phyloP scores from a whole-genome alignment of 2,888 invertebrate species.

The Nemotelus pantherinus region DNA sequence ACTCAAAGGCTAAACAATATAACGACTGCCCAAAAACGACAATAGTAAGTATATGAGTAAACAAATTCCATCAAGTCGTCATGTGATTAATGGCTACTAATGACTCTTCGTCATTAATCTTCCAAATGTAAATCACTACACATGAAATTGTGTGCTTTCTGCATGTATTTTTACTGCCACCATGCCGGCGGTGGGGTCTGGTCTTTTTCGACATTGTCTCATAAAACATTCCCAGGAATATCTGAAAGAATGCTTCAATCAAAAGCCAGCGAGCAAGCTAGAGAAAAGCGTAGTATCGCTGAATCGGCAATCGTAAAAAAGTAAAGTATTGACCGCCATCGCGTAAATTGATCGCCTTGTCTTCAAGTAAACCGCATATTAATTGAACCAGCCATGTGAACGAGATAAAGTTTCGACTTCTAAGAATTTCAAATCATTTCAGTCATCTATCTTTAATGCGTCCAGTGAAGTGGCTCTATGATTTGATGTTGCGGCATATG shows the following conservation, averaged over 20 bases:
- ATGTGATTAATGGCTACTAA: slow-evolving; percentile 47
- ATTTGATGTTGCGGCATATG: too few relatives aligned
- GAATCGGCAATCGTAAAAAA: not conserved
- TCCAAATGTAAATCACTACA: slow-evolving; percentile 42
- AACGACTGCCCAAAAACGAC: not conserved
- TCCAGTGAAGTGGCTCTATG: not conserved
- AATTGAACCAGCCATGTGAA: slow-evolving; percentile 37
- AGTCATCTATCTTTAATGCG: not conserved
- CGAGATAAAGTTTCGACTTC: slow-evolving; percentile 32
- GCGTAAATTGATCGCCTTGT: slow-evolving; percentile 42
- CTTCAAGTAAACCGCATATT: slow-evolving; percentile 42
- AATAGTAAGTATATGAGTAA: slow-evolving; percentile 11
- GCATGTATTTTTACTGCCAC: not conserved
- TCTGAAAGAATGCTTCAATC: too few relatives aligned
- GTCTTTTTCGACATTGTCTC: not conserved
- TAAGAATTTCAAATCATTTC: slow-evolving; percentile 25
- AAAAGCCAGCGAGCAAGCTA: too few relatives aligned
- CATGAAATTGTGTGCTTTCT: slow-evolving; percentile 39
- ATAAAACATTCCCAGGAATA: slow-evolving; percentile 5
- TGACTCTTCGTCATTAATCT: slow-evolving; percentile 48
- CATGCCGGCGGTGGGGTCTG: not conserved
- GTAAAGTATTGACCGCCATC: slow-evolving; percentile 31
- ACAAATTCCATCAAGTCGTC: slow-evolving; percentile 1
- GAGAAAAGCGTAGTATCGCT: too few relatives aligned
- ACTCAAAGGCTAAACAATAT: not conserved